Evolutionary conservation across 1,140 invertebrate genomes (phyloP).

Genomic region (Drosophila obscura): DNA sequence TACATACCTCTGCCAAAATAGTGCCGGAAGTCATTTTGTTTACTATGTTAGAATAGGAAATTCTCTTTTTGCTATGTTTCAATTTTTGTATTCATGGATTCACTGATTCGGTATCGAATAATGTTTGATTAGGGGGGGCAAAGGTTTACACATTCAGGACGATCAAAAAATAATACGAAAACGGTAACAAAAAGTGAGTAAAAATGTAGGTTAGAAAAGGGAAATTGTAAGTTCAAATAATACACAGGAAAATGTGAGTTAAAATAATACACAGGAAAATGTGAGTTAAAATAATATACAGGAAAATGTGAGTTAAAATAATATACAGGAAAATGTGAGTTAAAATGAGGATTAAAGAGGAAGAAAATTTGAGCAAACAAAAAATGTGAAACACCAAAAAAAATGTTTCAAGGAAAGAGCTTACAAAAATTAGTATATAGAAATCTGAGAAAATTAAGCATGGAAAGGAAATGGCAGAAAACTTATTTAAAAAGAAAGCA

Average conservation of each 20-base stretch:
- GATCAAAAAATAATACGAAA: slow-evolving; percentile 40
- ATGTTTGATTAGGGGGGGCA: slow-evolving; percentile 5
- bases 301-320: slow-evolving; percentile 20
- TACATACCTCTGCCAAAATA: slow-evolving; percentile 84
- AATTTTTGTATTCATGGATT: slow-evolving; percentile 33
- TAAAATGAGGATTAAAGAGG: neutral
- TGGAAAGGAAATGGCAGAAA: no score
- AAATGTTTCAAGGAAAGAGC: neutral
- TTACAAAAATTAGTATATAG: no score
- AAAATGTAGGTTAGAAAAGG: neutral
- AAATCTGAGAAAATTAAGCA: no score
- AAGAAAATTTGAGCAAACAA: neutral
- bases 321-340: neutral
- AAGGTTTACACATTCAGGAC: slow-evolving; percentile 33
- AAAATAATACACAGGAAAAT: slow-evolving; percentile 29
- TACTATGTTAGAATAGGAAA: slow-evolving; percentile 70
- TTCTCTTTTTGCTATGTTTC: slow-evolving; percentile 42
- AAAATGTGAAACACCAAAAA: neutral
- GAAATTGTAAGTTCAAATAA: slow-evolving; percentile 8
- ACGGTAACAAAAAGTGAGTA: slow-evolving; percentile 27
- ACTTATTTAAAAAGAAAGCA: slow-evolving; percentile 1
- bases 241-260: slow-evolving; percentile 14
- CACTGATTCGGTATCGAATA: slow-evolving; percentile 36
- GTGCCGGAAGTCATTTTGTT: slow-evolving; percentile 83
- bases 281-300: slow-evolving; percentile 2